A percentile compares a stretch with the other conserved stretches of the same genome.
Evolutionary conservation across 2,888 invertebrate genomes (phyloP).

Genomic region (Parthenolecanium corni): DNA sequence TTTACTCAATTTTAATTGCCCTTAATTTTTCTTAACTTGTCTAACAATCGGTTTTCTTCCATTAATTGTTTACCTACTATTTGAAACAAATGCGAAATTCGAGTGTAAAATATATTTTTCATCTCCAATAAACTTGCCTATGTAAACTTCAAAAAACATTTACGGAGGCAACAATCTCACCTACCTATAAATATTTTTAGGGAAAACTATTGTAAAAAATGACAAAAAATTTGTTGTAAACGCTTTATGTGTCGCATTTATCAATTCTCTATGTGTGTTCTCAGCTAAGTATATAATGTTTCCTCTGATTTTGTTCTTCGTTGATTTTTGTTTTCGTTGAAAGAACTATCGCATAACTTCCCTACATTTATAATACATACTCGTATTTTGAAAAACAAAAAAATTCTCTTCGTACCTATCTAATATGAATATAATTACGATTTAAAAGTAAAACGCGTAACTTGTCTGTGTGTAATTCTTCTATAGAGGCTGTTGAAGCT

Average conservation of each 20-base stretch:
- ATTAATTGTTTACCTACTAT: neutral
- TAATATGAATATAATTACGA: conserved; percentile 1
- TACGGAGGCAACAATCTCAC: too few relatives aligned
- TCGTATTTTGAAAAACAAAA: neutral
- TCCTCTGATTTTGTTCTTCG: neutral
- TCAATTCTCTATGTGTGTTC: conserved; percentile 23
- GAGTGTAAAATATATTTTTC: neutral
- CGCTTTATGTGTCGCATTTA: conserved; percentile 25
- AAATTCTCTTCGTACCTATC: neutral
- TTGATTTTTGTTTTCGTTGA: neutral
- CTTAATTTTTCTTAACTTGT: too few relatives aligned
- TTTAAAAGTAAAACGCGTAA: conserved; percentile 14
- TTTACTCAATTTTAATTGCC: too few relatives aligned
- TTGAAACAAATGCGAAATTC: neutral
- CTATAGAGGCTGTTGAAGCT: conserved; percentile 22
- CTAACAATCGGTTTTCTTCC: too few relatives aligned
- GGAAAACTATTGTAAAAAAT: neutral
- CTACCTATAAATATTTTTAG: too few relatives aligned
- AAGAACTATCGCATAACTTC: neutral
- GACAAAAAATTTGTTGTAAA: conserved; percentile 20
- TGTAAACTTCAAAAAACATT: neutral
- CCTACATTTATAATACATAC: too few relatives aligned
- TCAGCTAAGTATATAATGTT: conserved; percentile 10
- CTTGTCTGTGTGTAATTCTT: conserved; percentile 12
- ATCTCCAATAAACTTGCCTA: neutral